These are phyloP conservation scores for Melopsittacus undulatus DNA, from an alignment of 2,797 vertebrate genomes.

Conservation along the genomic window DNA sequence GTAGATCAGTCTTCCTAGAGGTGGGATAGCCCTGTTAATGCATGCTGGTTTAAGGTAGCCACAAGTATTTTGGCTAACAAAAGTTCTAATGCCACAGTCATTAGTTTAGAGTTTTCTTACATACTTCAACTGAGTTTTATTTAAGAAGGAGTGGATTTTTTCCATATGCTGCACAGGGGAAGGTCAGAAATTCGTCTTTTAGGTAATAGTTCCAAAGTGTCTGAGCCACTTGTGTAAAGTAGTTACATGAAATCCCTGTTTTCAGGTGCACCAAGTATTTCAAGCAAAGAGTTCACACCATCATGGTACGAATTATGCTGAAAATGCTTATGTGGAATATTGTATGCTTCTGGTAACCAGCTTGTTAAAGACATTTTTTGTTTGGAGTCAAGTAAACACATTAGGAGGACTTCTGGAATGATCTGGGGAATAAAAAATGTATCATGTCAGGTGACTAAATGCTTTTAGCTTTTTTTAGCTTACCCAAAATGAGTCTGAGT, in stretches of 20 bases:
- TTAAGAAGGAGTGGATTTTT: background rate
- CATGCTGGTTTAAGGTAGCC: background rate
- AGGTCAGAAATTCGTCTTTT: background rate
- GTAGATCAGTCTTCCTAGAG: background rate
- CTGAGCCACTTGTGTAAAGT: background rate
- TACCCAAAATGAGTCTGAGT: conserved; percentile 3
- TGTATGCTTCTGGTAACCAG: background rate
- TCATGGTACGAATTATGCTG: background rate
- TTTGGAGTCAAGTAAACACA: background rate
- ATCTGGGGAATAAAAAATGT: background rate
- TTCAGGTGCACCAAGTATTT: background rate
- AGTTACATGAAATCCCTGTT: background rate
- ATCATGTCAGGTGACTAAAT: conserved; percentile 23
- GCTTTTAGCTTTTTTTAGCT: conserved; percentile 44
- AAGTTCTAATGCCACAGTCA: background rate
- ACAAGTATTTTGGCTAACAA: background rate
- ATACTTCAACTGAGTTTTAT: background rate
- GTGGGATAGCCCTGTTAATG: background rate
- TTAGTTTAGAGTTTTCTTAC: background rate
- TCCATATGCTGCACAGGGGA: fast-evolving
- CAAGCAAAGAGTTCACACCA: background rate
- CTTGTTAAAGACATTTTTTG: background rate
- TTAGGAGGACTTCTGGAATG: background rate
- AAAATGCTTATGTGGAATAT: background rate
- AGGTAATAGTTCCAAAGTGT: background rate